Evolutionary conservation across 2,888 invertebrate genomes (phyloP), one percentile per base, ranked within the genome.

Genomic region (Cosmia pyralina): DNA sequence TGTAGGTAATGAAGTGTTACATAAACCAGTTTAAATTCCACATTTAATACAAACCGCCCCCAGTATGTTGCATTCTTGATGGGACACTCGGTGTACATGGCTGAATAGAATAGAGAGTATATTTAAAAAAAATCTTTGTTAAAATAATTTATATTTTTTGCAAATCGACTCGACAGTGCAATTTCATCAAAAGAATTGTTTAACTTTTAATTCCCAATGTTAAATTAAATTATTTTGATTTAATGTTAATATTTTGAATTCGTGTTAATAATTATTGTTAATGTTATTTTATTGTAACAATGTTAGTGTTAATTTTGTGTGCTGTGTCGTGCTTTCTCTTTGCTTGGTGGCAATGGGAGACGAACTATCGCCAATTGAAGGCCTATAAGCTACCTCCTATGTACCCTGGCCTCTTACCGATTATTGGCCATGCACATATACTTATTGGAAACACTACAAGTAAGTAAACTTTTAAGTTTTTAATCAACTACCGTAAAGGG

Each of bases 351-450:
- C 65, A 76, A 74, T 83, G 85, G 85, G 62, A 64, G 17, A 50
- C 17, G 8, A 77, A 69, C 34, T 83, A 78, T 66, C 69, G 69
- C 46, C 72, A 64, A 3, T 22, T 82, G 17, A 84, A 81, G 41
- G 48, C 41, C 2, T 44, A 62, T 52, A 83, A 84, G 4, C 64
- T 83, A 71, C 90, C 34, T 77, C 90, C 60, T 6, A 70, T 84
- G 41, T 82, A 83, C 41, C 89, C 90, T 8, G 90, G 91, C 0
- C 57, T 77, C 0, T 48, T 88, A 57, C 91, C 91, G 0, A 72
- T 91, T 0, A 85, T 92, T 38, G 92, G 91, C 4, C 91, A 91
- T 34, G 85, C 86, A 0, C 85, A 90, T 72, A 58, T 88, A 38
- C 73, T 91, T n/a, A 58, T 87, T 17, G 90, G 88, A n/a, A 85